Evolutionary conservation across 2,888 invertebrate genomes (phyloP).

Genomic region (Idaea dimidiata): DNA sequence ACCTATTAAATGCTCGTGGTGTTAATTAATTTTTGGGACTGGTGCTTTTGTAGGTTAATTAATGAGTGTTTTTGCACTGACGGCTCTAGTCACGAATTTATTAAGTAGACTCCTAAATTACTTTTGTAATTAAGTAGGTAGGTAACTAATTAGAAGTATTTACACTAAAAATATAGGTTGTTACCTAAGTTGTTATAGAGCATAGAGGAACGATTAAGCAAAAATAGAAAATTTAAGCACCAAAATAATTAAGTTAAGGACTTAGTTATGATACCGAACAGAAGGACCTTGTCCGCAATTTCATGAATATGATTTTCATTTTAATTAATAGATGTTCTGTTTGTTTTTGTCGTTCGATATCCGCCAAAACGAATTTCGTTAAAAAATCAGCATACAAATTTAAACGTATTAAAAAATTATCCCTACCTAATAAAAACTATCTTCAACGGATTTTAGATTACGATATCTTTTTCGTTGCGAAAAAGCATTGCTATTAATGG

Average conservation of each 20-base stretch:
- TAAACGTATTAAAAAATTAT: too few relatives aligned
- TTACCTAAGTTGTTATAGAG: not conserved
- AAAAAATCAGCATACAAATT: too few relatives aligned
- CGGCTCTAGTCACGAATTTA: not conserved
- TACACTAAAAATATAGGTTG: not conserved
- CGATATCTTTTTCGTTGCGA: too few relatives aligned
- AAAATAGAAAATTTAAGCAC: not conserved
- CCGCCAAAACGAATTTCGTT: not conserved
- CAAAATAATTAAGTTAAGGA: not conserved
- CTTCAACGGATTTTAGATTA: too few relatives aligned
- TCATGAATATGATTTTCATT: not conserved
- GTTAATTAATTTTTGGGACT: conserved; percentile 16
- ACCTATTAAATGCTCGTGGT: not conserved
- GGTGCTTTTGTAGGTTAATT: not conserved
- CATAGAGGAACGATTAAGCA: not conserved
- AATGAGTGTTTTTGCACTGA: not conserved
- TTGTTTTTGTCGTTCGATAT: not conserved
- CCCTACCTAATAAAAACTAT: too few relatives aligned
- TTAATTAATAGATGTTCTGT: not conserved
- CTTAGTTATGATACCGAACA: not conserved
- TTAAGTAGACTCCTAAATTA: not conserved
- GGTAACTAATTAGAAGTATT: not conserved
- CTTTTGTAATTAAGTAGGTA: not conserved
- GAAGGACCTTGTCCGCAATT: not conserved
- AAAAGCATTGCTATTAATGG: too few relatives aligned